Evolutionary conservation across 1,140 invertebrate species (phyloP).

Genomic region (Papilio helenus): DNA sequence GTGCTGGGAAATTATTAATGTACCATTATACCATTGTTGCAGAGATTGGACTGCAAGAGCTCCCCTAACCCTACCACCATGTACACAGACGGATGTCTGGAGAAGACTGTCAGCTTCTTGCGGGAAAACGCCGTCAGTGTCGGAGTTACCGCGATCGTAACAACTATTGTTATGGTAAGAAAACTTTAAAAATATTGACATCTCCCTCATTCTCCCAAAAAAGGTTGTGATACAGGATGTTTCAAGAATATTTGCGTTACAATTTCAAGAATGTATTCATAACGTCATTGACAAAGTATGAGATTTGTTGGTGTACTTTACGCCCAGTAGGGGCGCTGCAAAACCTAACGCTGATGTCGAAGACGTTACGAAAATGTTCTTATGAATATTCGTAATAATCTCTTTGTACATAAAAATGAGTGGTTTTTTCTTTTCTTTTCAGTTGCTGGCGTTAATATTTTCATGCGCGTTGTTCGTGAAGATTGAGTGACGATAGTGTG

Average conservation of each 20-base stretch:
- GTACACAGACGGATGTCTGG: conserved; percentile 89
- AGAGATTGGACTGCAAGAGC: conserved; percentile 86
- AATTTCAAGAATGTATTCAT: too few species aligned
- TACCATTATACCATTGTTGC: conserved; percentile 45
- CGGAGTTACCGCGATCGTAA: conserved; percentile 90
- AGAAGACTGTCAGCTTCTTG: conserved; percentile 87
- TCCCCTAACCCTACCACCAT: conserved; percentile 85
- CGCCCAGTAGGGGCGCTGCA: too few species aligned
- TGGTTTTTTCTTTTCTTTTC: conserved; percentile 67
- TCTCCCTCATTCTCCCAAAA: too few species aligned
- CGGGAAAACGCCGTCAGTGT: conserved; percentile 90
- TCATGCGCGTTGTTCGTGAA: conserved; percentile 89
- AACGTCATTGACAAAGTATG: too few species aligned
- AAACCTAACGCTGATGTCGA: too few species aligned
- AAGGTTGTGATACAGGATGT: not conserved
- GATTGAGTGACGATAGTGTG: conserved; percentile 84
- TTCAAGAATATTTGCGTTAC: too few species aligned
- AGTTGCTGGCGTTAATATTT: conserved; percentile 89
- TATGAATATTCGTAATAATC: too few species aligned
- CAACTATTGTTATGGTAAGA: conserved; percentile 91
- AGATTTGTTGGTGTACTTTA: too few species aligned
- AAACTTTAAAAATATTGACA: not conserved
- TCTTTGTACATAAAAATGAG: not conserved
- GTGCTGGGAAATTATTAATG: too few species aligned
- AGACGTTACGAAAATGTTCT: too few species aligned